Conservation (phyloP, 2,113 vertebrate genomes). For the cat (Felis catus) region DNA sequence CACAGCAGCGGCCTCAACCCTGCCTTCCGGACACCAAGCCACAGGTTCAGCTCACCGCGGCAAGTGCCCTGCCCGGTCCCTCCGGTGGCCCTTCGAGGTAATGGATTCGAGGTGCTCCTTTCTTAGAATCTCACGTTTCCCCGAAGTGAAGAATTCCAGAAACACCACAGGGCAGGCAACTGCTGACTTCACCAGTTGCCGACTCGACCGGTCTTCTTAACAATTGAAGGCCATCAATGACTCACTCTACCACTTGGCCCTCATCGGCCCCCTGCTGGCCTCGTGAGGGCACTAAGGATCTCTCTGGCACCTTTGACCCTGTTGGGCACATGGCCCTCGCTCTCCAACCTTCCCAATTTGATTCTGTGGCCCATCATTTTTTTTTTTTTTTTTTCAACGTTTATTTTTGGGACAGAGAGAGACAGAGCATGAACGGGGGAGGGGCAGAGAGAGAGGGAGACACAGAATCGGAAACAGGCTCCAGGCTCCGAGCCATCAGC, state of each 20-base stretch:
- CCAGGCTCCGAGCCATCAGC: too few species aligned
- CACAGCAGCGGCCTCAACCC: rapidly evolving
- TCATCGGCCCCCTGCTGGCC: rapidly evolving
- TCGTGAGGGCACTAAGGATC: background rate
- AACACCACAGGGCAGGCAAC: background rate
- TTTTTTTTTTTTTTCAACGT: too few species aligned
- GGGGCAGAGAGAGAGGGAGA: too few species aligned
- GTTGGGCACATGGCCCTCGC: background rate
- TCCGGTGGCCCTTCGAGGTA: background rate
- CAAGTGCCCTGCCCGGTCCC: rapidly evolving
- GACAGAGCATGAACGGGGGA: too few species aligned
- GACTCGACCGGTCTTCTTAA: background rate
- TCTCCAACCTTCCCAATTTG: background rate
- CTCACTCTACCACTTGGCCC: background rate
- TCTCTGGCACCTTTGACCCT: background rate
- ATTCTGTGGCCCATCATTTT: background rate
- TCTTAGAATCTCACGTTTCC: background rate
- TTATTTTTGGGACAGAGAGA: too few species aligned
- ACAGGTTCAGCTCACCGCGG: rapidly evolving
- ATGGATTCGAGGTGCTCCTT: background rate
- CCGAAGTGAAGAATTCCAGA: background rate
- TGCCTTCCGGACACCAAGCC: background rate
- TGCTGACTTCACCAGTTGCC: background rate
- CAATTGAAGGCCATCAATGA: background rate
- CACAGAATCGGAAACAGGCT: too few species aligned